Conservation (phyloP, 2,888 invertebrate genomes). For the Scrobipalpa costella region DNA sequence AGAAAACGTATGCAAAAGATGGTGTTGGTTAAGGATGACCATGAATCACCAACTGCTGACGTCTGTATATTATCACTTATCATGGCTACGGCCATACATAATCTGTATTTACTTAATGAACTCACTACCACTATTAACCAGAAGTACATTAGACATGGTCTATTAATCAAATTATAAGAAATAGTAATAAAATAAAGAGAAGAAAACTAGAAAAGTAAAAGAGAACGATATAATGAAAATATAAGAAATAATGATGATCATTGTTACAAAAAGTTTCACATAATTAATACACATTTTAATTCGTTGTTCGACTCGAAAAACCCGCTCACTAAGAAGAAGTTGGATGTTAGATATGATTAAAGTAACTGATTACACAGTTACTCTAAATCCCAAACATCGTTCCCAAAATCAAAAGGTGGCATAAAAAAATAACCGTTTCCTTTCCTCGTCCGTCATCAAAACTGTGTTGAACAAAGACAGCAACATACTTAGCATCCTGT, state of each 20-base stretch:
- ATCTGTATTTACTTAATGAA: slow-evolving; percentile 9
- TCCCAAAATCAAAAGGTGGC: slow-evolving; percentile 11
- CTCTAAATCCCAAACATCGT: neutral
- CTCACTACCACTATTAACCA: neutral
- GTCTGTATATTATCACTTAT: neutral
- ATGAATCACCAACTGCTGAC: slow-evolving; percentile 18
- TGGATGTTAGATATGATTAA: too few relatives aligned
- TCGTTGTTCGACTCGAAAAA: too few relatives aligned
- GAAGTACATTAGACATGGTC: slow-evolving; percentile 6
- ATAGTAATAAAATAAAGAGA: neutral
- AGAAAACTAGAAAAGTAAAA: neutral
- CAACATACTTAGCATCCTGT: slow-evolving; percentile 34
- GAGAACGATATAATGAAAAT: too few relatives aligned
- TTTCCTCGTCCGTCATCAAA: slow-evolving; percentile 11
- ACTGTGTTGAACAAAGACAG: slow-evolving; percentile 33
- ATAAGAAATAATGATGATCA: neutral
- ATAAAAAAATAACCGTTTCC: slow-evolving; percentile 14
- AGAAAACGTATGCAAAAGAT: neutral
- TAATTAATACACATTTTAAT: too few relatives aligned
- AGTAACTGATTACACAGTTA: too few relatives aligned
- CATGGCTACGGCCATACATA: neutral
- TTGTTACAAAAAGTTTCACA: neutral
- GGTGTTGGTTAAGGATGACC: neutral
- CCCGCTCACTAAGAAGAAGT: too few relatives aligned
- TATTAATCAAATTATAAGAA: neutral